phyloP scores from a whole-genome alignment of 2,888 invertebrate genomes.

The Urechis unicinctus region DNA sequence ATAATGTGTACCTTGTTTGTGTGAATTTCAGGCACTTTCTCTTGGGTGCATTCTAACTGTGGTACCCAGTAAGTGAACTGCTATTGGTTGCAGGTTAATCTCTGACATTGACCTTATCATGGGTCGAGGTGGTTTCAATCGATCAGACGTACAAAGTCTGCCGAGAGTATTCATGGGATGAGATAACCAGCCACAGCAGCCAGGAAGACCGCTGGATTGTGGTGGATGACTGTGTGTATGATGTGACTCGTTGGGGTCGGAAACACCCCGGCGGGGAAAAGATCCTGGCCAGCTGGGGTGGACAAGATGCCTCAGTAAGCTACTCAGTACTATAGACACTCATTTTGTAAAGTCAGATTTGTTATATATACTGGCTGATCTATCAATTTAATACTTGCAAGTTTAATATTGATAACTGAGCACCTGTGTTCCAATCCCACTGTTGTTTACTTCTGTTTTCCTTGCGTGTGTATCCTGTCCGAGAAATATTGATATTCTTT shows the following conservation, averaged over 20 bases:
- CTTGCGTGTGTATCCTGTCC: too few species aligned
- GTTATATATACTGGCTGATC: neutral
- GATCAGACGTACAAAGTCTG: neutral
- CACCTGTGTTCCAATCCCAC: too few species aligned
- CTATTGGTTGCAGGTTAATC: too few species aligned
- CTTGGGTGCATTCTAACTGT: too few species aligned
- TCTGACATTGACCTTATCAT: too few species aligned
- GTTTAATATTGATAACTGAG: neutral
- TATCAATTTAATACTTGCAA: neutral
- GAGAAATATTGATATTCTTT: too few species aligned
- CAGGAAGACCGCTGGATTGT: slow-evolving; percentile 15
- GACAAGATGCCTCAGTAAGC: slow-evolving; percentile 17
- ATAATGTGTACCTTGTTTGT: too few species aligned
- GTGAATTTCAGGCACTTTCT: too few species aligned
- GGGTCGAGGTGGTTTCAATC: neutral
- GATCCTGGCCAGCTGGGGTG: slow-evolving; percentile 14
- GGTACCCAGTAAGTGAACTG: too few species aligned
- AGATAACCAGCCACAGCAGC: slow-evolving; percentile 7
- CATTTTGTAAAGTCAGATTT: too few species aligned
- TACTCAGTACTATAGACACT: too few species aligned
- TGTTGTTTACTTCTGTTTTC: too few species aligned
- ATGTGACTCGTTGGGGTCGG: slow-evolving; percentile 13
- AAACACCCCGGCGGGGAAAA: slow-evolving; percentile 19
- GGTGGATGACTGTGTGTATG: slow-evolving; percentile 18
- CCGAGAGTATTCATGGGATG: slow-evolving; percentile 12